Conservation (phyloP, 2,888 invertebrate genomes). For the Pandemis cinnamomeana region DNA sequence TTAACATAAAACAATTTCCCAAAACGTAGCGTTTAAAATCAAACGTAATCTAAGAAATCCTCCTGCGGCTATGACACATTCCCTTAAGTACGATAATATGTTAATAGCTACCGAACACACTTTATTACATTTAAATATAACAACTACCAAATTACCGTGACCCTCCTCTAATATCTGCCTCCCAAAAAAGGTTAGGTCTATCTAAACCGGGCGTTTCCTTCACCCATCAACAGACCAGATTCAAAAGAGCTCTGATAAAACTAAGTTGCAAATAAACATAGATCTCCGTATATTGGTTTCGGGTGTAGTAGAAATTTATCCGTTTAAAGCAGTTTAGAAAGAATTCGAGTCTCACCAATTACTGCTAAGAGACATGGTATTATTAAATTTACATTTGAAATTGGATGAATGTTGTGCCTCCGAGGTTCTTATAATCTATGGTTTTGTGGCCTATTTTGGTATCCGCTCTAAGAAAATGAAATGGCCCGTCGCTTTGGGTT, state of each 20-base stretch:
- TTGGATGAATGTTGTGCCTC: conserved; percentile 42
- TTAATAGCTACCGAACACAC: conserved; percentile 63
- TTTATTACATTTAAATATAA: conserved; percentile 44
- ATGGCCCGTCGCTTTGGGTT: not conserved
- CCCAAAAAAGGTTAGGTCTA: not conserved
- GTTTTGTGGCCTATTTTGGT: conserved; percentile 28
- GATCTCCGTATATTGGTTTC: conserved; percentile 42
- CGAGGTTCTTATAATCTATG: conserved; percentile 35
- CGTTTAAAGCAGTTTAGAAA: conserved; percentile 65
- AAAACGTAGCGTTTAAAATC: conserved; percentile 58
- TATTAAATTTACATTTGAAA: conserved; percentile 55
- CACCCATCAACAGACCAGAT: conserved; percentile 41
- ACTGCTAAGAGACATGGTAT: conserved; percentile 51
- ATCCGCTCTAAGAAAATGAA: conserved; percentile 9
- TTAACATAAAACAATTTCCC: conserved; percentile 43
- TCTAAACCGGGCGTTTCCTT: conserved; percentile 23
- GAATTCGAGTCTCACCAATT: conserved; percentile 59
- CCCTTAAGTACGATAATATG: conserved; percentile 59
- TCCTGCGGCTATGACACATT: conserved; percentile 70
- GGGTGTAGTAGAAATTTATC: conserved; percentile 61
- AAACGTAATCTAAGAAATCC: conserved; percentile 62
- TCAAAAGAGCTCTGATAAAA: conserved; percentile 26
- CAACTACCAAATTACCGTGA: conserved; percentile 4
- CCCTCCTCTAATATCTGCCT: not conserved
- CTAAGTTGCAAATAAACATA: not conserved